Percentiles rank a stretch among this genome's conserved stretches.
These are phyloP conservation scores for Caerostris extrusa DNA, from an alignment of 1,140 invertebrate genomes.

Conservation along the genomic window DNA sequence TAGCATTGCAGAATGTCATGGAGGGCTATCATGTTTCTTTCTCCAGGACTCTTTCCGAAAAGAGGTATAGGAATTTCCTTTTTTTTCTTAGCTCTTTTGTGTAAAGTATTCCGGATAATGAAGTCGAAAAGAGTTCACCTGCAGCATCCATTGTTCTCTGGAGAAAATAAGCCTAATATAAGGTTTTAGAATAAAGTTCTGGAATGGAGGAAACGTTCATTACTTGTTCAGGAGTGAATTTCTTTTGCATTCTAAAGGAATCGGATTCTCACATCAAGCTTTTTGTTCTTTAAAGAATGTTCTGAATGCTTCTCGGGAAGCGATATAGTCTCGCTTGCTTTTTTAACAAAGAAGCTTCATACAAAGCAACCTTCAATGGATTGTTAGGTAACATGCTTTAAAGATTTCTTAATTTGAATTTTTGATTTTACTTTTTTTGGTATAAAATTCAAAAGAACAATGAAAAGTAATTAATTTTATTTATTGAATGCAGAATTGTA, in stretches of 20 bases:
- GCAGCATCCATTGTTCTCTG: neutral
- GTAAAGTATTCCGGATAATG: conserved; percentile 36
- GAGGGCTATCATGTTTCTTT: neutral
- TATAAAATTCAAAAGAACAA: too few species aligned
- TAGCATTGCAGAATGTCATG: neutral
- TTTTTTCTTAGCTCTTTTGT: neutral
- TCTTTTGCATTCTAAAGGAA: neutral
- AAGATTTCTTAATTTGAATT: neutral
- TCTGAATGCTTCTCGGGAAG: neutral
- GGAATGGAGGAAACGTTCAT: neutral
- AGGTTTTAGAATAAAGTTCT: neutral
- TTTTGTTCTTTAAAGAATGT: neutral
- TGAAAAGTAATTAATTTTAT: too few species aligned
- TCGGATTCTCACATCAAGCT: neutral
- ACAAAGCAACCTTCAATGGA: neutral
- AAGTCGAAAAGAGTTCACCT: conserved; percentile 1
- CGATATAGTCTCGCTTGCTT: neutral
- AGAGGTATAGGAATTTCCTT: conserved; percentile 5
- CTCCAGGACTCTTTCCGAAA: neutral
- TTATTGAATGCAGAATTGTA: too few species aligned
- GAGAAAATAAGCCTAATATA: conserved; percentile 4
- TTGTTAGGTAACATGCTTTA: neutral
- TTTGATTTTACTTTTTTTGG: too few species aligned
- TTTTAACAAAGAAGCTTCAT: neutral
- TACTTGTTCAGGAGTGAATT: conserved; percentile 6